Base-by-base conservation (phyloP, 2,797 vertebrate species). In the Pteronotus mesoamericanus region DNA sequence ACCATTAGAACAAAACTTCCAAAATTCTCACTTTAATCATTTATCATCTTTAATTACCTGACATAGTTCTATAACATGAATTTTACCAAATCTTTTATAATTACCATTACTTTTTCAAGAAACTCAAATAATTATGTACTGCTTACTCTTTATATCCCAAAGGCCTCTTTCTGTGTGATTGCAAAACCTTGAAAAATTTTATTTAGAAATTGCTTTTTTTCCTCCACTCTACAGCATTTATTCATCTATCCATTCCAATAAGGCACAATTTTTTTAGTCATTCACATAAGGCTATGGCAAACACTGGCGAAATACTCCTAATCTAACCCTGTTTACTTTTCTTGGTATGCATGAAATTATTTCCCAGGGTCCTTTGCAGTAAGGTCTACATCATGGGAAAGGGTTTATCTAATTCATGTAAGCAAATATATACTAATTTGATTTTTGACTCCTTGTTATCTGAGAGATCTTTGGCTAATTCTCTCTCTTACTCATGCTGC, bases 1-100 rank as follows among this genome's bases (percentile, higher is more conserved):
- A 74, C 2, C 1, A 26, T 2, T 39, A 46, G 64, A 64, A 16
- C 2, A 84, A 59, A 75, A 85, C 14, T 37, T 42, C 10, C 5
- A 77, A 89, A 91, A 46, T n/a, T 77, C 10, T 44, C 6, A 55
- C 1, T 89, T 89, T 5, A 37, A 2, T 91, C 18, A 86, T 32
- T 46, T 71, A 55, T 51, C 16, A 3, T 61, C 3, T 69, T 57
- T 71, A 51, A 16, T 44, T 69, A 51, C 2, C 29, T 85, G 21
- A 44, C 11, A 21, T 80, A 51, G 91, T 86, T 78, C 21, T 68
- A 24, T 22, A 61, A 77, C 24, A 59, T 29, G 7, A 74, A 18
- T 37, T 15, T 85, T 90, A 75, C 9, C 5, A 86, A 84, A 55
- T 8, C 14, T 94, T 90, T 75, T 22, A 34, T 57, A 68, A 61